These are phyloP conservation scores for Saccostrea cuccullata DNA, from an alignment of 1,140 invertebrate genomes.

Conservation along the genomic window DNA sequence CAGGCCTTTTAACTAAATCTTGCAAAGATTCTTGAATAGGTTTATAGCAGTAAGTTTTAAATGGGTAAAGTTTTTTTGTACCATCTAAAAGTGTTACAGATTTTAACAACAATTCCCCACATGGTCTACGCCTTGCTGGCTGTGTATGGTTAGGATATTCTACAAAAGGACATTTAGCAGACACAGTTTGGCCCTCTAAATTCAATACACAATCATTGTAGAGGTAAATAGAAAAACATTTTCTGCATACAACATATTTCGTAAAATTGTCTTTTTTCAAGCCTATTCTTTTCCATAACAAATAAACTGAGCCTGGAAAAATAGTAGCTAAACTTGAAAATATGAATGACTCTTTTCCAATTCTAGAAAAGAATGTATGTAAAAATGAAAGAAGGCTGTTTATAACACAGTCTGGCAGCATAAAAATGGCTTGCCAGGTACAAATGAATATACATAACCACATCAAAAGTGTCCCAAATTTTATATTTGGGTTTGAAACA, in stretches of 20 bases:
- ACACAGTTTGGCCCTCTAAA: slow-evolving; percentile 35
- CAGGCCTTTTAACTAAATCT: not conserved
- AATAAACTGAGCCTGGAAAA: slow-evolving; percentile 47
- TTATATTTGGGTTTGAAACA: too few species aligned
- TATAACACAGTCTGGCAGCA: slow-evolving; percentile 13
- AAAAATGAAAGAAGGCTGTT: slow-evolving; percentile 37
- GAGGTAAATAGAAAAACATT: slow-evolving; percentile 44
- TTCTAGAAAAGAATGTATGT: not conserved
- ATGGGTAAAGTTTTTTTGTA: slow-evolving; percentile 39
- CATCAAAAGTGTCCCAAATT: too few species aligned
- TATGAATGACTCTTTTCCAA: not conserved
- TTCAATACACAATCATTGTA: slow-evolving; percentile 41
- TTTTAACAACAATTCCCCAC: slow-evolving; percentile 27
- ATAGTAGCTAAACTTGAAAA: not conserved
- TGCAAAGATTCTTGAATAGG: slow-evolving; percentile 35
- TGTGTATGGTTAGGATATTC: not conserved
- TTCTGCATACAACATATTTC: slow-evolving; percentile 51
- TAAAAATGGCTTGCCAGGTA: not conserved
- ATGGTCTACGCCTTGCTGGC: too few species aligned
- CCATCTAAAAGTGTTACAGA: not conserved
- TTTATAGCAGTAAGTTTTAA: slow-evolving; percentile 45
- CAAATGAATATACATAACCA: slow-evolving; percentile 39
- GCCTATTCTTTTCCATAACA: slow-evolving; percentile 41
- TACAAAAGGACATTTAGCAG: slow-evolving; percentile 22
- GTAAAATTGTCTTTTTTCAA: slow-evolving; percentile 40